Conservation (phyloP, 2,113 vertebrate genomes). For the Sapayoa aenigma region DNA sequence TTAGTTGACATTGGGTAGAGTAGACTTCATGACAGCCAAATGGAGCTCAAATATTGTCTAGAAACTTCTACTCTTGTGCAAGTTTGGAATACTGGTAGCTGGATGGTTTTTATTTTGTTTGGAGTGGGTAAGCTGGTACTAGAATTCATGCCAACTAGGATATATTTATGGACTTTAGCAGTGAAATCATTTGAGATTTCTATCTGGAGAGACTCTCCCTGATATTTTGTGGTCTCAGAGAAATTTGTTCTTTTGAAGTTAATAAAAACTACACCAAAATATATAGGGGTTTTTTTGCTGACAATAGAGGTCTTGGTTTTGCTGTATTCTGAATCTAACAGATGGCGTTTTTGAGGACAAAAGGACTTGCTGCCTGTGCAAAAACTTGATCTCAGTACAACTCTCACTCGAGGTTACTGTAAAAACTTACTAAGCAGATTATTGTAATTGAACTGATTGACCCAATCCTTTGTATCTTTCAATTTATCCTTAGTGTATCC, state of each 20-base stretch:
- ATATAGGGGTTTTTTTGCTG: neutral
- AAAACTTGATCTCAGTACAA: slow-evolving; percentile 15
- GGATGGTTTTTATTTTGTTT: neutral
- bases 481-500: neutral
- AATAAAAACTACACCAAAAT: slow-evolving; percentile 5
- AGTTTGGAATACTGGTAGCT: neutral
- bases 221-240: neutral
- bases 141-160: neutral
- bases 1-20: neutral
- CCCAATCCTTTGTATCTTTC: neutral
- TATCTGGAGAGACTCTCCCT: neutral
- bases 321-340: slow-evolving; percentile 1
- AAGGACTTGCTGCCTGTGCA: slow-evolving; percentile 19
- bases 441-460: slow-evolving; percentile 10
- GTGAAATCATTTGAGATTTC: neutral
- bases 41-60: neutral
- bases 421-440: slow-evolving; percentile 28
- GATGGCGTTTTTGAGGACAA: slow-evolving; percentile 32
- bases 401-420: neutral
- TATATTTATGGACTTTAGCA: neutral
- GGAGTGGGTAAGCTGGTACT: rapidly evolving
- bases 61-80: neutral
- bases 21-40: neutral
- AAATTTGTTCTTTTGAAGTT: neutral
- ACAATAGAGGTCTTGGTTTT: neutral